phyloP scores from a whole-genome alignment of 2,888 invertebrate species.

The Tanypteryx hageni region DNA sequence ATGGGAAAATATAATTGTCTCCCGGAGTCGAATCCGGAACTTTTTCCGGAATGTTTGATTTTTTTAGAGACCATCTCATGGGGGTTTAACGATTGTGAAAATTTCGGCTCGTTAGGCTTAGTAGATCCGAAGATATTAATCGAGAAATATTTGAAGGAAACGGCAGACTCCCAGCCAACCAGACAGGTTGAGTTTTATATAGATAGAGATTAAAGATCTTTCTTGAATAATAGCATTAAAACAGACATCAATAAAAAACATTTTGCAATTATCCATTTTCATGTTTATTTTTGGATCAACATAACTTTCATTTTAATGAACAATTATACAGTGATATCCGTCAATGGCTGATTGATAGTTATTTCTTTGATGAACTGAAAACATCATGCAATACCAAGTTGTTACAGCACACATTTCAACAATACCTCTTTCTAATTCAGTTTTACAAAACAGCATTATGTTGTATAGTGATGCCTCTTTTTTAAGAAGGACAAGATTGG shows the following conservation, averaged over 20 bases:
- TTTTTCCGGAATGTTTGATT: no score
- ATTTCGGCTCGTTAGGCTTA: no score
- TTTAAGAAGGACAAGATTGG: conserved; percentile 61
- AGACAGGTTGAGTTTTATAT: no score
- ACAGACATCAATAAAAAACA: neutral
- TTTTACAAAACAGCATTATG: conserved; percentile 50
- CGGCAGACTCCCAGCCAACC: no score
- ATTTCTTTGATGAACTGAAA: conserved; percentile 47
- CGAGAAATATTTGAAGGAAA: no score
- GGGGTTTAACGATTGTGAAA: no score
- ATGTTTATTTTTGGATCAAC: conserved; percentile 57
- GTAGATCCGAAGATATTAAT: no score
- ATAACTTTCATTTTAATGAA: conserved; percentile 57
- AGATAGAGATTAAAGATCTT: no score
- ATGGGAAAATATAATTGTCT: no score
- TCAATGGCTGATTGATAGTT: conserved; percentile 49
- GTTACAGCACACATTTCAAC: conserved; percentile 56
- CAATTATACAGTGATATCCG: conserved; percentile 58
- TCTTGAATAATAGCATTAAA: no score
- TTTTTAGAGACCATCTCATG: no score
- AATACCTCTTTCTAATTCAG: conserved; percentile 20
- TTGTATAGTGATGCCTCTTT: conserved; percentile 58
- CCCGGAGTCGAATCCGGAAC: no score
- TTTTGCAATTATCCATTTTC: conserved; percentile 12
- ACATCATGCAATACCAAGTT: conserved; percentile 46